These are phyloP conservation scores for Syndactyla subalaris DNA, from an alignment of 2,797 vertebrate genomes.

Conservation along the genomic window DNA sequence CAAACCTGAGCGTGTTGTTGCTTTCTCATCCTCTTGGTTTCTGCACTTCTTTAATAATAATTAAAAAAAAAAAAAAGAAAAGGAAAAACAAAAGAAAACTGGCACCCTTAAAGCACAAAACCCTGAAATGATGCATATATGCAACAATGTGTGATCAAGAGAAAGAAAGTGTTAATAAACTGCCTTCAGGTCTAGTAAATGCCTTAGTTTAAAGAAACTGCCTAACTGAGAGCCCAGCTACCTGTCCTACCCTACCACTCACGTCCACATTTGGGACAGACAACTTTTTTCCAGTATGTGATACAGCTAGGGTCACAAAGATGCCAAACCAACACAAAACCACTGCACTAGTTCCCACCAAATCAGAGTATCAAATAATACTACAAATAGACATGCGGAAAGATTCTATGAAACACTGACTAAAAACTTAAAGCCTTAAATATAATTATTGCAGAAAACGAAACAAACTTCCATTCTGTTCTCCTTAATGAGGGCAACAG, in stretches of 20 bases:
- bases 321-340: background rate
- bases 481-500: background rate
- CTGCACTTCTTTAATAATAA: constrained; percentile 16
- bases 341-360: background rate
- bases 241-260: background rate
- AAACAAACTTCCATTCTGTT: background rate
- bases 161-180: background rate
- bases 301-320: background rate
- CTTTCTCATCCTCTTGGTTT: constrained; percentile 38
- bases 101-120: constrained; percentile 28
- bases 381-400: background rate
- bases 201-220: background rate
- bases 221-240: background rate
- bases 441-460: background rate
- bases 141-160: background rate
- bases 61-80: background rate
- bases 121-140: background rate
- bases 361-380: background rate
- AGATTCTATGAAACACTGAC: background rate
- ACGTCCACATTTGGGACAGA: background rate
- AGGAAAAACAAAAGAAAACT: background rate
- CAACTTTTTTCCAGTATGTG: background rate
- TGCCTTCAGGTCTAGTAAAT: background rate
- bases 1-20: constrained; percentile 20
- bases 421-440: background rate